Conservation (phyloP, 2,113 vertebrate species). For the Plecturocebus donacophilus region DNA sequence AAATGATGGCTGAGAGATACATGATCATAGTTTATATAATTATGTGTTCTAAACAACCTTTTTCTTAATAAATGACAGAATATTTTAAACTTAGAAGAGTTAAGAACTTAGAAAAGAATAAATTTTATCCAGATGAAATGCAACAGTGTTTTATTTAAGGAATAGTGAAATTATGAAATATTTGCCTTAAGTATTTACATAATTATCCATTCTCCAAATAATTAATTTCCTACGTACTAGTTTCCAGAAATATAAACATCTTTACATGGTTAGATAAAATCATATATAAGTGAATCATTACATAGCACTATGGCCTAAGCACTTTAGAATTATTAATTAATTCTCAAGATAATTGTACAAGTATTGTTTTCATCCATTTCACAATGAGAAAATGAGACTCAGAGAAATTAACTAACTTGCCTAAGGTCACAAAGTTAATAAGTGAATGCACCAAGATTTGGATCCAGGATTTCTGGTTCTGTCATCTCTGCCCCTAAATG, state of each 20-base stretch:
- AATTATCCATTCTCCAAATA: background rate
- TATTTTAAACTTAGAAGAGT: background rate
- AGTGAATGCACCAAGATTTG: background rate
- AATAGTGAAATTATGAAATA: background rate
- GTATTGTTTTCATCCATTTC: background rate
- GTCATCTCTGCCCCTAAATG: background rate
- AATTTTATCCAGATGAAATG: background rate
- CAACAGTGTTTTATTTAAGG: background rate
- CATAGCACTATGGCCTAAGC: background rate
- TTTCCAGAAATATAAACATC: background rate
- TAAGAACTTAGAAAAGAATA: background rate
- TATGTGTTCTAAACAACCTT: background rate
- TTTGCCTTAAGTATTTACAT: background rate
- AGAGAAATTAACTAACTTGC: background rate
- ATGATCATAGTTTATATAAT: background rate
- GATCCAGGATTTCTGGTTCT: background rate
- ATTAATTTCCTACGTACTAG: background rate
- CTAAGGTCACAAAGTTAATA: background rate
- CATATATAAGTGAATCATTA: background rate
- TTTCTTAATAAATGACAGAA: background rate
- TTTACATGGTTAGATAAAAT: slow-evolving; percentile 26
- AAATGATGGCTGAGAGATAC: background rate
- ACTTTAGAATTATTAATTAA: background rate
- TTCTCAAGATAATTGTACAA: background rate
- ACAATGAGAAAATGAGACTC: background rate